Evolutionary conservation across 2,797 vertebrate genomes (phyloP).

Genomic region (Etheostoma nigrum): DNA sequence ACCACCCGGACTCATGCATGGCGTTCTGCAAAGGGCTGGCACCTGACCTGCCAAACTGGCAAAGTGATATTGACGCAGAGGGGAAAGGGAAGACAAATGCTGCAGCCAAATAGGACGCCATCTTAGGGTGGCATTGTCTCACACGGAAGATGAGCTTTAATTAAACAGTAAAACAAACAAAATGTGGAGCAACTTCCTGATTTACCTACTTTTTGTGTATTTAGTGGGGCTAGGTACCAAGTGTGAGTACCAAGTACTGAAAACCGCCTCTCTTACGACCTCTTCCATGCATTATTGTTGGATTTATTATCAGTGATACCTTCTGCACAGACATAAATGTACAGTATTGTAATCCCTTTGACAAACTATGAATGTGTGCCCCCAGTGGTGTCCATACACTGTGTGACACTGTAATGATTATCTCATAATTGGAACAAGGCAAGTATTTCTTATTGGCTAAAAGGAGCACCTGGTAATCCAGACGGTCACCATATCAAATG

Average conservation of each 20-base stretch:
- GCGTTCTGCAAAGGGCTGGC: constrained; percentile 58
- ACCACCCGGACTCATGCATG: constrained; percentile 40
- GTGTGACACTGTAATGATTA: constrained; percentile 74
- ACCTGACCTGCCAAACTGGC: constrained; percentile 63
- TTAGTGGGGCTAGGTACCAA: too few species aligned
- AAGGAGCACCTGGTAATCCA: constrained; percentile 70
- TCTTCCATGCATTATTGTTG: not conserved
- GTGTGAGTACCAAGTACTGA: not conserved
- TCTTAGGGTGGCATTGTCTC: constrained; percentile 46
- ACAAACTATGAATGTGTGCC: constrained; percentile 35
- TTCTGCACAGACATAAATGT: constrained; percentile 20
- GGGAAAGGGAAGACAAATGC: constrained; percentile 39
- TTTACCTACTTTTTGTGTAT: constrained; percentile 4
- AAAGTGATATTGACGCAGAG: constrained; percentile 30
- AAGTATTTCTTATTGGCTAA: constrained; percentile 75
- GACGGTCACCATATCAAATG: constrained; percentile 68
- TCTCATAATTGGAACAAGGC: constrained; percentile 79
- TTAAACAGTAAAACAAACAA: not conserved
- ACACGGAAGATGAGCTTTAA: constrained; percentile 15
- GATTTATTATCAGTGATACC: constrained; percentile 27
- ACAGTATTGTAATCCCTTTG: constrained; percentile 31
- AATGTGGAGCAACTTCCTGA: not conserved
- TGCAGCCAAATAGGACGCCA: constrained; percentile 56
- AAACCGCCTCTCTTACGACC: not conserved
- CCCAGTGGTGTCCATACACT: constrained; percentile 38